Percentiles rank a stretch among this genome's conserved stretches.
Evolutionary conservation across 2,888 invertebrate species (phyloP).

Genomic region (Acholoe squamosa): DNA sequence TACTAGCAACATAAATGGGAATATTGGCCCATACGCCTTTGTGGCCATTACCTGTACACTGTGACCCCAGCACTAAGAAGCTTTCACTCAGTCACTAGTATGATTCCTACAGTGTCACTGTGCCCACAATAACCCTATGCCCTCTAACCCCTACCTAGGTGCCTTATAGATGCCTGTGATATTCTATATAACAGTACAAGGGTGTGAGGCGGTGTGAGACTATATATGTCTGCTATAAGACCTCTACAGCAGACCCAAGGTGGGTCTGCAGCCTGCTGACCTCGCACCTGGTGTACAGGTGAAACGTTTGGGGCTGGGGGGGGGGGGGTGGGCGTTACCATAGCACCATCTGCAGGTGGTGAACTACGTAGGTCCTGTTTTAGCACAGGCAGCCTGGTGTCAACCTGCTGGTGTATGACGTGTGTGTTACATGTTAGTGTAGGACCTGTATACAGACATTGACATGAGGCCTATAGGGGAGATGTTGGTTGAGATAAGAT

Average conservation of each 20-base stretch:
- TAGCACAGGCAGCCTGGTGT: not conserved
- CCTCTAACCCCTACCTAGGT: not conserved
- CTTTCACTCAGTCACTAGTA: no score
- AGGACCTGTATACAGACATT: no score
- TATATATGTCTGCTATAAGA: not conserved
- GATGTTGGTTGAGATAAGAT: no score
- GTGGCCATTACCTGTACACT: no score
- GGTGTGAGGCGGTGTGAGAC: not conserved
- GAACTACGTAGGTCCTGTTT: not conserved
- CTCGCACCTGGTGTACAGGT: constrained; percentile 57
- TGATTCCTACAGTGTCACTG: no score
- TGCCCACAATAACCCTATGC: not conserved
- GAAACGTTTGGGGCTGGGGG: constrained; percentile 33
- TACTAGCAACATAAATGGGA: no score
- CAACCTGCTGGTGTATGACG: not conserved
- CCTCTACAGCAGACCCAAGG: constrained; percentile 37
- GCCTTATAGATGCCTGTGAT: not conserved
- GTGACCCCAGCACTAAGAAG: no score
- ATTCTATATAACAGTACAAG: not conserved
- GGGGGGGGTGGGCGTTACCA: constrained; percentile 45
- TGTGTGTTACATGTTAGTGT: no score
- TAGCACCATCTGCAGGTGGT: not conserved
- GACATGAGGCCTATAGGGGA: no score
- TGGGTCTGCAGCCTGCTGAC: constrained; percentile 31
- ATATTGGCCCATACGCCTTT: no score